Conservation (phyloP, 2,888 invertebrate species). For the Acrocyrtus sp. region DNA sequence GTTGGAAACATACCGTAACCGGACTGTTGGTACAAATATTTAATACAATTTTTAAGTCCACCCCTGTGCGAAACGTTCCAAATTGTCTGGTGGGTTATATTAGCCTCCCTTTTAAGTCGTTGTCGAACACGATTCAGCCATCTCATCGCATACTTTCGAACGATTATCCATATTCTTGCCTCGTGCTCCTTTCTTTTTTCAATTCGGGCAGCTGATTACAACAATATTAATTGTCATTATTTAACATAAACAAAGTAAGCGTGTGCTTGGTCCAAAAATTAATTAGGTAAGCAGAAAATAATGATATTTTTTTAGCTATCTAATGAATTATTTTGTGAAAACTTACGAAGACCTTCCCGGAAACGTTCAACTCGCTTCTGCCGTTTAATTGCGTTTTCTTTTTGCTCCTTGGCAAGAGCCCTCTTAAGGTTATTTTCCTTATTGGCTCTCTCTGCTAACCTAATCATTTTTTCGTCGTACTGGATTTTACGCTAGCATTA, state of each 20-base stretch:
- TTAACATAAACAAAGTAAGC: too few relatives aligned
- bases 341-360: slow-evolving; percentile 24
- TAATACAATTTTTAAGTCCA: slow-evolving; percentile 11
- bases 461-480: slow-evolving; percentile 24
- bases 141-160: slow-evolving; percentile 38
- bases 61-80: slow-evolving; percentile 3
- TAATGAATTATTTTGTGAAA: too few relatives aligned
- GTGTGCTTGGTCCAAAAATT: too few relatives aligned
- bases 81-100: slow-evolving; percentile 28
- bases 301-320: too few relatives aligned
- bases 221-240: too few relatives aligned
- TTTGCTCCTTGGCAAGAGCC: not conserved
- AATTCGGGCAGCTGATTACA: slow-evolving; percentile 17
- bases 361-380: slow-evolving; percentile 19
- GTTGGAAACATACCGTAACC: slow-evolving; percentile 15
- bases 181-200: not conserved
- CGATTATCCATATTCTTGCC: slow-evolving; percentile 8
- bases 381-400: not conserved
- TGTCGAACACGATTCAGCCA: slow-evolving; percentile 27
- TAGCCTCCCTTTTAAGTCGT: not conserved
- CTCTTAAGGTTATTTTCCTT: slow-evolving; percentile 14
- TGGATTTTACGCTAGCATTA: too few relatives aligned
- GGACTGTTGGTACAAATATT: slow-evolving; percentile 17
- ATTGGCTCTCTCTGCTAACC: slow-evolving; percentile 8
- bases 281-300: too few relatives aligned